Evolutionary conservation across 2,797 vertebrate species (phyloP).

Genomic region (Heliangelus exortis): DNA sequence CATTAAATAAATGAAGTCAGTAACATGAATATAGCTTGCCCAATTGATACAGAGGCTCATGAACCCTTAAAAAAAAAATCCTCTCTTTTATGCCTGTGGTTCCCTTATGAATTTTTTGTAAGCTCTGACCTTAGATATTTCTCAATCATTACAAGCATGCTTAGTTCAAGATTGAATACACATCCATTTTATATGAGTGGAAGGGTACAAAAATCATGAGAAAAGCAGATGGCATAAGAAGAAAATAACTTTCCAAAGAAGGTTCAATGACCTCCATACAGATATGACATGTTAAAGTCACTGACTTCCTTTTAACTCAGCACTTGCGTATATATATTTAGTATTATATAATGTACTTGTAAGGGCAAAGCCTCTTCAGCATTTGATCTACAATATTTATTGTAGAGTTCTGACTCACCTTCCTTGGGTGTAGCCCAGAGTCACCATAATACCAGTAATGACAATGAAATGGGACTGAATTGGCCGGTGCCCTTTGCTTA

Average conservation of each 20-base stretch:
- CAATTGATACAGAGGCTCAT: slow-evolving; percentile 59
- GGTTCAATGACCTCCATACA: slow-evolving; percentile 71
- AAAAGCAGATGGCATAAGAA: slow-evolving; percentile 71
- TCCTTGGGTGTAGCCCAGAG: slow-evolving; percentile 48
- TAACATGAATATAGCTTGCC: slow-evolving; percentile 68
- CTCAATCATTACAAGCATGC: slow-evolving; percentile 66
- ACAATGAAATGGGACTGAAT: slow-evolving; percentile 37
- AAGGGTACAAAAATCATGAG: slow-evolving; percentile 67
- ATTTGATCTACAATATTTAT: slow-evolving; percentile 31
- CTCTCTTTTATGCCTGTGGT: slow-evolving; percentile 65
- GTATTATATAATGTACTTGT: slow-evolving; percentile 70
- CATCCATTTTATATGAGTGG: slow-evolving; percentile 62
- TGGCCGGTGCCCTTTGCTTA: background rate
- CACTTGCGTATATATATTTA: slow-evolving; percentile 35
- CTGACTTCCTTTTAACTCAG: slow-evolving; percentile 73
- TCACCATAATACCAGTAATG: slow-evolving; percentile 27
- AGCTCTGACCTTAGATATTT: slow-evolving; percentile 76
- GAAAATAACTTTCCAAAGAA: slow-evolving; percentile 74
- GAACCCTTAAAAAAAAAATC: slow-evolving; percentile 37
- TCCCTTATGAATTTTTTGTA: slow-evolving; percentile 69
- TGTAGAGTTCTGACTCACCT: slow-evolving; percentile 61
- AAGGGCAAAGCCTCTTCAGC: slow-evolving; percentile 61
- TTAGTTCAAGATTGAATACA: slow-evolving; percentile 65
- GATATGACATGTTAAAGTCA: slow-evolving; percentile 64
- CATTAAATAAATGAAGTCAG: slow-evolving; percentile 67